Base-by-base conservation (phyloP, 2,888 invertebrate genomes). In the Julus scandinavius region DNA sequence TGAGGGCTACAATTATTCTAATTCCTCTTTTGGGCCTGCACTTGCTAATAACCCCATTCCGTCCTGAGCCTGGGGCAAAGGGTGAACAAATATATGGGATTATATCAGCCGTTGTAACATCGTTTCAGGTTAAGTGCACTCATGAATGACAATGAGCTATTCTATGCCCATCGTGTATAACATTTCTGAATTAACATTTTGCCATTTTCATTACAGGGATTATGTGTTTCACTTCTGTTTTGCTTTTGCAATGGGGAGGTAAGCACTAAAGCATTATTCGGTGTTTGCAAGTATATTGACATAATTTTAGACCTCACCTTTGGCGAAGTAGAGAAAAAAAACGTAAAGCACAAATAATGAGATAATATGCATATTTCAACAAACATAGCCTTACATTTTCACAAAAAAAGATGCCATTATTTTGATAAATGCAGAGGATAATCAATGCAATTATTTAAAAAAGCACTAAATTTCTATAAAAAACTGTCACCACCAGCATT, bases 201-300 rank as follows among this genome's bases (percentile, higher is more conserved):
- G 4, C 87, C 41, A 29, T 72, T n/a, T 45, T 49, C 13, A 58
- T 94, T 93, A 1, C 95, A 98, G 96, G 98, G 98, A 89, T 94
- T 98, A 89, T 97, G 96, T 92, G 98, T 98, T 88, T 97, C 98
- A 63, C 95, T 96, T 90, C 94, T 98, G 87, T 97, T 97, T 93
- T 97, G 97, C 92, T 98, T 98, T 94, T 97, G 96, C 93, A 98
- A 98, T 92, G 97, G 97, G 90, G 98, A 98, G 95, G 98, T 98
- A 90, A 89, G 88, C 20, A 50, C 13, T 87, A 20, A 20, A n/a
- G 85, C 85, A 29, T 17, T 83, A 13, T 38, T 11, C 11, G 6
- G 38, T 83, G 29, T 83, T 83, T 83, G 11, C 29, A 17, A 83
- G 83, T 17, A 29, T 29, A 29, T 29, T 29, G 29, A 29, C 29